phyloP scores from a whole-genome alignment of 2,888 invertebrate genomes.

The Strigamia maritima region DNA sequence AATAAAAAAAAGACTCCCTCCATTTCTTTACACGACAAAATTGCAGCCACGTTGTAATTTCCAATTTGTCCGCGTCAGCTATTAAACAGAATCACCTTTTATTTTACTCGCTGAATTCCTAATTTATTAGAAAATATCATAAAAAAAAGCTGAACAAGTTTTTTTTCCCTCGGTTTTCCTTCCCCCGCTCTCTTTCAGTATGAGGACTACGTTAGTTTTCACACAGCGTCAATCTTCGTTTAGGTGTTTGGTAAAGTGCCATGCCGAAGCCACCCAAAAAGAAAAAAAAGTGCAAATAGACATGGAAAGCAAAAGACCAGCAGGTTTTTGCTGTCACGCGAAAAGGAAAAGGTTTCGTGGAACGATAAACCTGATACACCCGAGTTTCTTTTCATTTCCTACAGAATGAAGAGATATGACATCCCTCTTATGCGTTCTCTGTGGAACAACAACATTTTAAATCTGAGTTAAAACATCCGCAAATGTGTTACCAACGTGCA shows the following conservation, averaged over 20 bases:
- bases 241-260: not conserved
- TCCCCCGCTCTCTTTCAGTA: not conserved
- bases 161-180: not conserved
- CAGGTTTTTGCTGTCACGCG: conserved; percentile 17
- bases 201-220: not conserved
- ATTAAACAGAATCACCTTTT: not conserved
- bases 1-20: not conserved
- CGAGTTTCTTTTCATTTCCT: not conserved
- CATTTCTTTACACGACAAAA: not conserved
- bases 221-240: conserved; percentile 19
- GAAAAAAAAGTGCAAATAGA: conserved; percentile 7
- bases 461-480: conserved; percentile 12
- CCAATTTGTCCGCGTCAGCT: not conserved
- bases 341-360: conserved; percentile 7
- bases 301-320: conserved; percentile 9
- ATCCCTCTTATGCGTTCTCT: not conserved
- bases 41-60: not conserved
- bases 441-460: not conserved
- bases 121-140: not conserved
- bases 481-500: conserved; percentile 1
- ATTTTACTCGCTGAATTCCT: not conserved
- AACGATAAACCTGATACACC: conserved; percentile 26
- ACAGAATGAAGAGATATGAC: conserved; percentile 17
- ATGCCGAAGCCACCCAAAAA: not conserved
- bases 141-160: not conserved